Conservation (phyloP, 1,140 invertebrate species). For the Diploscapter pachys region DNA sequence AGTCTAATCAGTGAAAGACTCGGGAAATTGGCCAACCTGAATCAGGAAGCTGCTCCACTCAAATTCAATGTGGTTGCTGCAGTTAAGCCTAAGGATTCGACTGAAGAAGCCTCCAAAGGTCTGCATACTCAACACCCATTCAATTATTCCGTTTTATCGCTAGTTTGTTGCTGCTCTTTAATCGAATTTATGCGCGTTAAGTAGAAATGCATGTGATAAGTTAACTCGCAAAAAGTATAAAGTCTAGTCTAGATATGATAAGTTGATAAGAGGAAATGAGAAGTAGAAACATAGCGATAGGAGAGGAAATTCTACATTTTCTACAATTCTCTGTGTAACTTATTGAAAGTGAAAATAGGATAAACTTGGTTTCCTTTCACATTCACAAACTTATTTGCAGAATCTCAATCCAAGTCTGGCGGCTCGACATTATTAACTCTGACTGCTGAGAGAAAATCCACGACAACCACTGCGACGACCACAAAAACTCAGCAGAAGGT, state of each 20-base stretch:
- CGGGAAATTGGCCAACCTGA: background rate
- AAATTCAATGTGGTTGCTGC: constrained; percentile 8
- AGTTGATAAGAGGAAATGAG: constrained; percentile 5
- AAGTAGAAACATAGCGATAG: background rate
- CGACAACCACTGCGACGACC: constrained; percentile 28
- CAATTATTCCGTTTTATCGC: background rate
- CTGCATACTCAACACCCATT: background rate
- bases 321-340: background rate
- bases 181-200: no score
- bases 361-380: no score
- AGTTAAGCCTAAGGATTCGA: background rate
- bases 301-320: background rate
- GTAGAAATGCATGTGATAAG: no score
- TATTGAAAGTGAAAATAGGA: background rate
- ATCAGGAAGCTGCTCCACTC: constrained; percentile 3
- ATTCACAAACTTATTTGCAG: no score
- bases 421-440: constrained; percentile 9
- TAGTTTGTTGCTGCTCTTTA: no score
- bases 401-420: no score
- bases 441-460: constrained; percentile 22
- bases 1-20: constrained; percentile 6
- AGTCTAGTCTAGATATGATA: background rate
- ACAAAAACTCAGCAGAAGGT: constrained; percentile 21
- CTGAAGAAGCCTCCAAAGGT: background rate
- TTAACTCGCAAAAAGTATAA: no score